Conservation (phyloP, 1,140 invertebrate species). For the Bombus cullumanus region DNA sequence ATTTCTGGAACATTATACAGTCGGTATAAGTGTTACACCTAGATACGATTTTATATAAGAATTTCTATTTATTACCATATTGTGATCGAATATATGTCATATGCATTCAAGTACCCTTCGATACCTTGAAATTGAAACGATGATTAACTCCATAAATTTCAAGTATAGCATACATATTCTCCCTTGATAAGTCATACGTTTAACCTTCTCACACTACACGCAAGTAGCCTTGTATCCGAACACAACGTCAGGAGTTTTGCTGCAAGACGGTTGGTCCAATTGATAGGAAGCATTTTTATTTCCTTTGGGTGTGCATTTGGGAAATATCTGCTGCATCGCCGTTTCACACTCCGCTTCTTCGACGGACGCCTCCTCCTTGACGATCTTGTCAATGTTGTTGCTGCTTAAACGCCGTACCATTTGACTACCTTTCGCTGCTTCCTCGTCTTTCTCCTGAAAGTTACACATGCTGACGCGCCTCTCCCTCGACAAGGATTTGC, state of each 20-base stretch:
- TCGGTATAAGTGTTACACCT: too few relatives aligned
- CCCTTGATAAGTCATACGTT: background rate
- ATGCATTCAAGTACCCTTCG: too few relatives aligned
- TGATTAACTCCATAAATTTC: too few relatives aligned
- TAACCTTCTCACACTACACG: slow-evolving; percentile 57
- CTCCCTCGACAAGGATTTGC: slow-evolving; percentile 52
- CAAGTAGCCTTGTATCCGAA: slow-evolving; percentile 77
- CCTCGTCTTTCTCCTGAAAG: slow-evolving; percentile 65
- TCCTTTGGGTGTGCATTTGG: slow-evolving; percentile 8
- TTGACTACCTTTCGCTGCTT: background rate
- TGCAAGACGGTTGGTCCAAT: slow-evolving; percentile 74
- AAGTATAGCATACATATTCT: background rate
- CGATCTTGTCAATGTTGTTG: slow-evolving; percentile 70
- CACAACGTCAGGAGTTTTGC: slow-evolving; percentile 73
- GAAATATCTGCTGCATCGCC: slow-evolving; percentile 21
- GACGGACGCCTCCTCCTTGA: slow-evolving; percentile 52
- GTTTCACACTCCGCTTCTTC: slow-evolving; percentile 18
- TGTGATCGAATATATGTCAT: too few relatives aligned
- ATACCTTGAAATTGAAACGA: too few relatives aligned
- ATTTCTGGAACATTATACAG: background rate
- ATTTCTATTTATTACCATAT: background rate
- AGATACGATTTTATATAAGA: background rate
- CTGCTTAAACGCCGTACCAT: slow-evolving; percentile 59
- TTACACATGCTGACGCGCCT: slow-evolving; percentile 64
- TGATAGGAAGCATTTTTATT: slow-evolving; percentile 38